Conservation (phyloP, 2,888 invertebrate species). For the Pecten maximus region DNA sequence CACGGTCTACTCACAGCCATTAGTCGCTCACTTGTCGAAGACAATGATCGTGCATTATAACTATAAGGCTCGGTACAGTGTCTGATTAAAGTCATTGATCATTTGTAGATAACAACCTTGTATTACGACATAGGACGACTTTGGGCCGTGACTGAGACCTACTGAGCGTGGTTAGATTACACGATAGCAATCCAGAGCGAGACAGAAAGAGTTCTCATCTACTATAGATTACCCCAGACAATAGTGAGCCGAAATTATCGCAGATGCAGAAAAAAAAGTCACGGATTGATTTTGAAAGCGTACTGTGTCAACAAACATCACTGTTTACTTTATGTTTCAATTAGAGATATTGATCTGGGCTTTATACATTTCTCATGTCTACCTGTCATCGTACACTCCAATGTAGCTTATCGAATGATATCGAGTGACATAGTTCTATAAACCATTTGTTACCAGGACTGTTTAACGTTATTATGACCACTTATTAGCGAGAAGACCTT, state of each 20-base stretch:
- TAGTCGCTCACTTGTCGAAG: background rate
- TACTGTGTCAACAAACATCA: background rate
- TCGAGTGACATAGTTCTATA: too few relatives aligned
- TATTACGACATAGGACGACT: background rate
- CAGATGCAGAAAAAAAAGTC: background rate
- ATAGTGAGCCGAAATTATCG: background rate
- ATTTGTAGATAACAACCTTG: background rate
- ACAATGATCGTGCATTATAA: background rate
- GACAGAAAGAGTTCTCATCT: background rate
- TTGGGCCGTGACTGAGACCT: background rate
- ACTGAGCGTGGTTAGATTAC: background rate
- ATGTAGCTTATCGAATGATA: too few relatives aligned
- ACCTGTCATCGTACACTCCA: too few relatives aligned
- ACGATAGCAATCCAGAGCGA: background rate
- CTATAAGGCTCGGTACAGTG: background rate
- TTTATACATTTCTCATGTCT: too few relatives aligned
- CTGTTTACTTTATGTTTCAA: background rate
- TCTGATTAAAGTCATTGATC: slow-evolving; percentile 3
- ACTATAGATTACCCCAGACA: background rate
- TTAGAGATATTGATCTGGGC: background rate
- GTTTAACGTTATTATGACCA: too few relatives aligned
- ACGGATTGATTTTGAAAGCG: background rate
- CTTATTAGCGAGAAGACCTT: too few relatives aligned
- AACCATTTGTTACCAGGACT: too few relatives aligned
- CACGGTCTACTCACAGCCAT: background rate